Evolutionary conservation across 2,888 invertebrate genomes (phyloP).

Genomic region (Troilus luridus): DNA sequence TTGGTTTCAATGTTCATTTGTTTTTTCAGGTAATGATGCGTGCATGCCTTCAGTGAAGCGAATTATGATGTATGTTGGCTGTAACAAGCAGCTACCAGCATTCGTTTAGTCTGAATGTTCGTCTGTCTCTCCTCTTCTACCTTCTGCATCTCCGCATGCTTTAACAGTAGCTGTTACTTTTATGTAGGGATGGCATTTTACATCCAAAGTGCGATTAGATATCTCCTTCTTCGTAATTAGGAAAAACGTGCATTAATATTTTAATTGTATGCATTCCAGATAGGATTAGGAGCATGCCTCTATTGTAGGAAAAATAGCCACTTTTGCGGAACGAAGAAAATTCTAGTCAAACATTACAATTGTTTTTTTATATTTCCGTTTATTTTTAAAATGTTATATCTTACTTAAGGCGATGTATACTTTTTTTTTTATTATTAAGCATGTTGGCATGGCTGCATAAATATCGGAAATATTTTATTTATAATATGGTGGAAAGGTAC

Average conservation of each 20-base stretch:
- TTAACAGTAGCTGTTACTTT: slow-evolving; percentile 11
- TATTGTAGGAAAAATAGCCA: not conserved
- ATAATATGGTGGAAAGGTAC: slow-evolving; percentile 37
- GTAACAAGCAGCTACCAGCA: slow-evolving; percentile 60
- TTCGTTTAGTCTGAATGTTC: slow-evolving; percentile 35
- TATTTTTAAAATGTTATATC: not conserved
- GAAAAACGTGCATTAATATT: not conserved
- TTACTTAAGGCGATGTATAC: not conserved
- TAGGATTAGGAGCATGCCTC: slow-evolving; percentile 26
- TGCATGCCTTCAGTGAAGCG: slow-evolving; percentile 75
- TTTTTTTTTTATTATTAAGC: not conserved
- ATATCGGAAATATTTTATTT: not conserved
- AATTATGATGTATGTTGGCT: slow-evolving; percentile 65
- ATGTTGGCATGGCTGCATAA: slow-evolving; percentile 43
- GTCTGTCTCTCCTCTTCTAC: slow-evolving; percentile 37
- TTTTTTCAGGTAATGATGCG: slow-evolving; percentile 72
- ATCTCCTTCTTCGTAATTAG: not conserved
- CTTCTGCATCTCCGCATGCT: slow-evolving; percentile 48
- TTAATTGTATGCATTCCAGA: slow-evolving; percentile 32
- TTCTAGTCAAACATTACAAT: slow-evolving; percentile 15
- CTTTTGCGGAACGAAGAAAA: not conserved
- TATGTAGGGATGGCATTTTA: slow-evolving; percentile 23
- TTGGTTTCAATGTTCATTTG: slow-evolving; percentile 65
- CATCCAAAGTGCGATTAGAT: slow-evolving; percentile 25
- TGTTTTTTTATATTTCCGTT: not conserved